Evolutionary conservation across 2,888 invertebrate species (phyloP).

Genomic region (Aplocera efformata): DNA sequence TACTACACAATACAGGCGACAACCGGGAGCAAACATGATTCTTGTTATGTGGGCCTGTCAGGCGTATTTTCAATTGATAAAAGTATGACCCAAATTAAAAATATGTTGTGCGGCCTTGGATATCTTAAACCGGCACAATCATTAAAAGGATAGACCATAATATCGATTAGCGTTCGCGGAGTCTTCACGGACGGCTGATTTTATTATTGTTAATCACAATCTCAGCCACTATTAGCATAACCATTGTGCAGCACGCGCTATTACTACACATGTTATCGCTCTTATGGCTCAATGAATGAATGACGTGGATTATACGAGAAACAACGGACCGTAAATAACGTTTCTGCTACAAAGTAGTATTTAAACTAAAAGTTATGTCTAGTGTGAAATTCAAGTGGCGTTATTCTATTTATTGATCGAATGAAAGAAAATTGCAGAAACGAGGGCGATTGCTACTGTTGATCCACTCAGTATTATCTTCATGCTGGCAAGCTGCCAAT

Average conservation of each 20-base stretch:
- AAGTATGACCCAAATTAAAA: too few species aligned
- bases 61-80: too few species aligned
- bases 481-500: constrained; percentile 20
- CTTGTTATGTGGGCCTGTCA: too few species aligned
- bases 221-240: constrained; percentile 69
- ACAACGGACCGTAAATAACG: background rate
- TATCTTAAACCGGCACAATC: too few species aligned
- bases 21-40: too few species aligned
- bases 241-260: constrained; percentile 57
- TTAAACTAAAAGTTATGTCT: too few species aligned
- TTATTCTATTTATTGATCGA: background rate
- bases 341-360: background rate
- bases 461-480: constrained; percentile 17
- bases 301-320: constrained; percentile 32
- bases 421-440: constrained; percentile 15
- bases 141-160: constrained; percentile 46
- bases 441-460: constrained; percentile 18
- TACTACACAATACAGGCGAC: too few species aligned
- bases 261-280: constrained; percentile 37
- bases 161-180: constrained; percentile 53
- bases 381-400: too few species aligned
- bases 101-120: too few species aligned
- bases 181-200: constrained; percentile 42
- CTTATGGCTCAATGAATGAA: constrained; percentile 48
- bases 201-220: constrained; percentile 69